phyloP scores from a whole-genome alignment of 1,140 invertebrate genomes.

The Chironomus striatipennis region DNA sequence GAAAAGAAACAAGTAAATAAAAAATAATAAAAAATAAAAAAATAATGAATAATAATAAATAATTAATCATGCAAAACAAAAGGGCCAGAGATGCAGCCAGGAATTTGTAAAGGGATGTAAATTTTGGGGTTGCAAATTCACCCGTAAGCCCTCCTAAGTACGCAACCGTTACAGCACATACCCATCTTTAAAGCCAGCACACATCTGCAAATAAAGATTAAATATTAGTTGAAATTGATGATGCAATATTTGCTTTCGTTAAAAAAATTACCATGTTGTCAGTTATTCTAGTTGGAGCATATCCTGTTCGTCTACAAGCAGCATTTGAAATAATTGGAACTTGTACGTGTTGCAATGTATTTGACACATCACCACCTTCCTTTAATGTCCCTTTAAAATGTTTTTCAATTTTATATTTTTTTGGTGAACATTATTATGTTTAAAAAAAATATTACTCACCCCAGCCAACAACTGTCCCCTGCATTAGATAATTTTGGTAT shows the following conservation, averaged over 20 bases:
- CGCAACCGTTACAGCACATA: conserved; percentile 28
- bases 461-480: conserved; percentile 57
- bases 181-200: conserved; percentile 68
- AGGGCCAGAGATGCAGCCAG: no score
- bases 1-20: not conserved
- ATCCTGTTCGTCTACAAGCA: conserved; percentile 57
- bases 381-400: conserved; percentile 36
- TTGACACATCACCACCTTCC: conserved; percentile 46
- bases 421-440: conserved; percentile 39
- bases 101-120: no score
- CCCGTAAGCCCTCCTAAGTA: no score
- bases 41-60: no score
- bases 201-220: conserved; percentile 41
- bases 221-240: no score
- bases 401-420: conserved; percentile 41
- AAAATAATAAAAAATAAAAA: not conserved
- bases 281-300: conserved; percentile 59
- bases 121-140: no score
- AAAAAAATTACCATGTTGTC: conserved; percentile 56
- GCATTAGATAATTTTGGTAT: no score
- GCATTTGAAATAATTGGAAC: conserved; percentile 65
- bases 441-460: conserved; percentile 39
- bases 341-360: conserved; percentile 48
- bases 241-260: no score
- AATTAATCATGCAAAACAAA: not conserved